A percentile compares a stretch with the other conserved stretches of the same genome.
phyloP scores from a whole-genome alignment of 2,888 invertebrate genomes.

The Yponomeuta malinellus region DNA sequence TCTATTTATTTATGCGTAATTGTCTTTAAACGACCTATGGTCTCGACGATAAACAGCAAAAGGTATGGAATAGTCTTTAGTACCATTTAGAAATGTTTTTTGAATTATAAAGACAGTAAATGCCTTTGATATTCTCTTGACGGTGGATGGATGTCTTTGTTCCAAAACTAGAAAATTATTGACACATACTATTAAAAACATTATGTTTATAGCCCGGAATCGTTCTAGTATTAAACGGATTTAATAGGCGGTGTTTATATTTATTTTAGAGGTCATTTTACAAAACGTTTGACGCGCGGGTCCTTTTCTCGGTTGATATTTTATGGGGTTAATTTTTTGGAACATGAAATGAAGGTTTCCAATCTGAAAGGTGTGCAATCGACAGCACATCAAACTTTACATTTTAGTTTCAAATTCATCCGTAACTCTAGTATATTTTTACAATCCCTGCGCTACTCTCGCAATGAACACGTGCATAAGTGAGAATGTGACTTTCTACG shows the following conservation, averaged over 20 bases:
- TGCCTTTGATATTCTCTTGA: neutral
- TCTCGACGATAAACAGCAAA: neutral
- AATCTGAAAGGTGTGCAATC: too few relatives aligned
- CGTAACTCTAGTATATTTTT: too few relatives aligned
- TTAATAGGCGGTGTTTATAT: constrained; percentile 69
- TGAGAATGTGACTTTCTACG: too few relatives aligned
- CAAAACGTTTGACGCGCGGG: constrained; percentile 60
- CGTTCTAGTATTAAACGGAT: constrained; percentile 62
- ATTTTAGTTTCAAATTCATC: too few relatives aligned
- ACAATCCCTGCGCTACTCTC: too few relatives aligned
- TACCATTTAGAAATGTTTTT: constrained; percentile 5
- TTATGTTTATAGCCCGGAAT: constrained; percentile 69
- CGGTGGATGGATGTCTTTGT: constrained; percentile 27
- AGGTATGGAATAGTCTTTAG: constrained; percentile 13
- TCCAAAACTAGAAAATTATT: constrained; percentile 37
- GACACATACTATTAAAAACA: constrained; percentile 59
- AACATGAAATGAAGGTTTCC: neutral
- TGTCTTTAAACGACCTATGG: constrained; percentile 44
- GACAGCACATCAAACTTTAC: too few relatives aligned
- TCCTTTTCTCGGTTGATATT: neutral
- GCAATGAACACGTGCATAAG: too few relatives aligned
- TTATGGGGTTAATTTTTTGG: neutral
- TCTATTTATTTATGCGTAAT: constrained; percentile 73
- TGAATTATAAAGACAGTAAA: neutral
- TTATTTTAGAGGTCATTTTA: constrained; percentile 54